Base-by-base conservation (phyloP, 2,888 invertebrate species). In the Cotesia congregata region DNA sequence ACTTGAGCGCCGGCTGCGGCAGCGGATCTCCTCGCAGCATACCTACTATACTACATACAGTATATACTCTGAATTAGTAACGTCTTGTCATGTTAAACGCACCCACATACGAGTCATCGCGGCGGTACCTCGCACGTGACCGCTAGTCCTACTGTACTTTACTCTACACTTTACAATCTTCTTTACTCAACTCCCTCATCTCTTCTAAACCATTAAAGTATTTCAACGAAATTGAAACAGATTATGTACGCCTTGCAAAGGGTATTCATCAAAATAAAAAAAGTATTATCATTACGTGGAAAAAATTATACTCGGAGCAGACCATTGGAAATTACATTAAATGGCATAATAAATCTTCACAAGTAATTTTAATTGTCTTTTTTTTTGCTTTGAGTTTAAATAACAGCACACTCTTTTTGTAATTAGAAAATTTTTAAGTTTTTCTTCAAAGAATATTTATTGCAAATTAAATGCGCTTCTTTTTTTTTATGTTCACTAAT, bases 1-100 rank as follows among this genome's bases (percentile, higher is more conserved):
- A 78, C 86, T 85, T 76, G 77, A 78, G 77, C 81, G 77, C 77
- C 76, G 76, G 71, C 70, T 61, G 62, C 67, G 72, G 71, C 77
- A 80, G 75, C 80, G 78, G 79, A 80, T 77, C 79, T 73, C 7
- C 72, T 74, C 78, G 83, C 83, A 83, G 82, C 83, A 75, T 82
- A 85, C 87, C 87, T 84, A 86, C 30, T 30, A 2, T 84, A 86
- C 30, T 30, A 2, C 30, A 30, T 30, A 30, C 30, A 30, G 30
- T 30, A 30, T 30, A 30, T 30, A 30, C 85, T 84, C 84, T 86
- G 86, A 88, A 88, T 88, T 88, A 88, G 86, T 84, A 83, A 84
- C 86, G 83, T 86, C 87, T 88, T 85, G 85, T 87, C 87, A 86
- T 85, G 86, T 86, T 88, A 85, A 86, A 85, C 85, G 86, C 82